phyloP scores from a whole-genome alignment of 2,888 invertebrate species.

The Lamellibrachia columna region DNA sequence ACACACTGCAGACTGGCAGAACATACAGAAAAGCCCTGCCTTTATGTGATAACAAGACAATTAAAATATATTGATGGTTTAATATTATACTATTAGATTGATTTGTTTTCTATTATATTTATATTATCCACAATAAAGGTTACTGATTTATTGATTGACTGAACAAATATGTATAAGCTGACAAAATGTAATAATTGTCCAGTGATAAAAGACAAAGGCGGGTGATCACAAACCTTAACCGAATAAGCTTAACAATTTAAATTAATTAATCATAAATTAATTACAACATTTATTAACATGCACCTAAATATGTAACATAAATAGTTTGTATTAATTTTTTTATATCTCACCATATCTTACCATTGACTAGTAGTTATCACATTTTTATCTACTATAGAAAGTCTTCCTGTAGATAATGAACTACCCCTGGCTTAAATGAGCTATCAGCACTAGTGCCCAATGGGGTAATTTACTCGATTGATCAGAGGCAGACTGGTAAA shows the following conservation, averaged over 20 bases:
- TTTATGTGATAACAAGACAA: not conserved
- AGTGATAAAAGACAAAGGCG: too few species aligned
- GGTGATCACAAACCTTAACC: too few species aligned
- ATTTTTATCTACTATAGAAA: not conserved
- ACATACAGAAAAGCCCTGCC: not conserved
- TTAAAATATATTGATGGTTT: not conserved
- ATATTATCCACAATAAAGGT: too few species aligned
- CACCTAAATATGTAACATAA: not conserved
- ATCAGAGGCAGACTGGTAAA: not conserved
- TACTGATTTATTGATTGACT: too few species aligned
- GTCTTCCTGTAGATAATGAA: not conserved
- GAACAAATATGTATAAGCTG: too few species aligned
- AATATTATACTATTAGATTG: not conserved
- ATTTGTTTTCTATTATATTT: not conserved
- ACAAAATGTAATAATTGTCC: too few species aligned
- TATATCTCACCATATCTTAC: not conserved
- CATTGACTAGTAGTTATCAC: not conserved
- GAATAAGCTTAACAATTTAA: too few species aligned
- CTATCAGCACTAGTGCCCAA: not conserved
- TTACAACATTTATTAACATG: not conserved
- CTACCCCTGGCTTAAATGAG: not conserved
- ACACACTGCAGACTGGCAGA: not conserved
- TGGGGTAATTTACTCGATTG: not conserved
- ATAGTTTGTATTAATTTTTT: not conserved
- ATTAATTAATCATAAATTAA: not conserved